phyloP scores from a whole-genome alignment of 2,113 vertebrate genomes.

The Pelecanoides urinatrix region DNA sequence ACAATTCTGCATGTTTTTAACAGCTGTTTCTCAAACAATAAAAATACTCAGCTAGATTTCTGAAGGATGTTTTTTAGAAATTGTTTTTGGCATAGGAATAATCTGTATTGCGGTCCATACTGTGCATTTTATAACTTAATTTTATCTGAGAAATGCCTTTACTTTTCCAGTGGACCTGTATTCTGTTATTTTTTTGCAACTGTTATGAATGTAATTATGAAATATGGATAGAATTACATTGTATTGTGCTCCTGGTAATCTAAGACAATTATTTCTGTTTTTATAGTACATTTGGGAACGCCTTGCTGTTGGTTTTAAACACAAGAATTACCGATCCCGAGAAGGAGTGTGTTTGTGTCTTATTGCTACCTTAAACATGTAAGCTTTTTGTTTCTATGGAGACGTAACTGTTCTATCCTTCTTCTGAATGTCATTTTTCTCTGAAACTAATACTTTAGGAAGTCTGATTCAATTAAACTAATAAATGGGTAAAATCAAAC shows the following conservation, averaged over 20 bases:
- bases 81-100: not conserved
- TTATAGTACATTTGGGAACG: constrained; percentile 92
- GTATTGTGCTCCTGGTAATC: not conserved
- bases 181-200: not conserved
- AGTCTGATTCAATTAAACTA: not conserved
- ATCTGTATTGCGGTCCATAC: not conserved
- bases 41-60: not conserved
- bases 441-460: not conserved
- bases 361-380: constrained; percentile 87
- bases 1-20: not conserved
- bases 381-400: constrained; percentile 73
- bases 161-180: not conserved
- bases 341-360: constrained; percentile 94
- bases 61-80: not conserved
- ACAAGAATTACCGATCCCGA: constrained; percentile 96
- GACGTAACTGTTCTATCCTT: not conserved
- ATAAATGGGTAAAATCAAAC: not conserved
- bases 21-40: not conserved
- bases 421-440: not conserved
- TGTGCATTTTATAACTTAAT: not conserved
- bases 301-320: constrained; percentile 89
- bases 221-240: not conserved
- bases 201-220: not conserved
- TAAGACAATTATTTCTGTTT: constrained; percentile 56
- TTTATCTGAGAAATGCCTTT: not conserved